A percentile compares a stretch with the other conserved stretches of the same genome.
Conservation (phyloP, 2,797 vertebrate species). For the Lagodon rhomboides region DNA sequence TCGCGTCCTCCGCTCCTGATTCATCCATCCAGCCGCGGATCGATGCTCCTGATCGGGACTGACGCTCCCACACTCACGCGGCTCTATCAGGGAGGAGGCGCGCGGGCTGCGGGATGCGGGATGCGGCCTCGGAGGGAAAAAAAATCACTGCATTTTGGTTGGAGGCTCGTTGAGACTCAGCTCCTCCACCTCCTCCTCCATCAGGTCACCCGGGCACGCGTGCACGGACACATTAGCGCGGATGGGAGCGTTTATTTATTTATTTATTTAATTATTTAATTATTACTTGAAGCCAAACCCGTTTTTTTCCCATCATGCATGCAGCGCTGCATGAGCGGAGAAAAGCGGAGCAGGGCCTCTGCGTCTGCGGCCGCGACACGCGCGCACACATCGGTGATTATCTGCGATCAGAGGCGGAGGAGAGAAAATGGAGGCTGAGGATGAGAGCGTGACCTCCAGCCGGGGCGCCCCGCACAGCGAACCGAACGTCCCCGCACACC, state of each 20-base stretch:
- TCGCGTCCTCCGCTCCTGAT: conserved; percentile 31
- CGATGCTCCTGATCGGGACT: conserved; percentile 21
- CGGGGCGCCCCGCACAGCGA: background rate
- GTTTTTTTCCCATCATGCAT: conserved; percentile 44
- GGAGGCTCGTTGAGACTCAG: conserved; percentile 34
- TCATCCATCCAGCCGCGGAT: conserved; percentile 22
- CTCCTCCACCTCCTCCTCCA: conserved; percentile 20
- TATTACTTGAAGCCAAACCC: background rate
- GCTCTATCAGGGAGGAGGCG: conserved; percentile 52
- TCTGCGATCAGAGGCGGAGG: background rate
- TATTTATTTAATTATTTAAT: background rate
- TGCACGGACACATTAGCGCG: conserved; percentile 45
- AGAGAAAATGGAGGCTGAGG: background rate
- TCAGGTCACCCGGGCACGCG: conserved; percentile 54
- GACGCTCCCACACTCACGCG: conserved; percentile 33
- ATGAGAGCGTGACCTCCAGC: conserved; percentile 42
- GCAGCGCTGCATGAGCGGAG: conserved; percentile 32
- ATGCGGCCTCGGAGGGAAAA: conserved; percentile 50
- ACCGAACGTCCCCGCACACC: conserved; percentile 5
- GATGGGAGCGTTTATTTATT: conserved; percentile 37
- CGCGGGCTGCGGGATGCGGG: conserved; percentile 41
- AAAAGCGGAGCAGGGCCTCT: conserved; percentile 57
- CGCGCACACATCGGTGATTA: background rate
- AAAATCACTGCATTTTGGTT: conserved; percentile 57
- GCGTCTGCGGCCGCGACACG: conserved; percentile 55